These are phyloP conservation scores for Corythornis vintsioides DNA, from an alignment of 2,113 vertebrate species.

Conservation along the genomic window DNA sequence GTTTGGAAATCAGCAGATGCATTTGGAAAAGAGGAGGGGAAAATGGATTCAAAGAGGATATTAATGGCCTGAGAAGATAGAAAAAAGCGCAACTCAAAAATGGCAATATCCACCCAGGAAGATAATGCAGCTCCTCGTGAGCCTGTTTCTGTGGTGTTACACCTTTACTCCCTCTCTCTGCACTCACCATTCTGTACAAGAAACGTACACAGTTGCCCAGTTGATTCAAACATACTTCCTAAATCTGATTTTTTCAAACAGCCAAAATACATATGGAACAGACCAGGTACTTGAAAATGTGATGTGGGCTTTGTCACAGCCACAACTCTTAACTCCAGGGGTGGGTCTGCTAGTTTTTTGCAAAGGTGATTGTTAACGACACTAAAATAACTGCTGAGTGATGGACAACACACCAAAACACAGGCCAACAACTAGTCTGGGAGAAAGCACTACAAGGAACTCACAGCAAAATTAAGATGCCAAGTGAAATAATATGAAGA, in stretches of 20 bases:
- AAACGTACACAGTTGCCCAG: neutral
- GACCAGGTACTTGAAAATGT: neutral
- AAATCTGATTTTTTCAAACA: neutral
- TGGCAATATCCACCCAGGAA: neutral
- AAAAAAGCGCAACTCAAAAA: neutral
- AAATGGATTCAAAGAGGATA: neutral
- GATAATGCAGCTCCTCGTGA: neutral
- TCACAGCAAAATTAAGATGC: neutral
- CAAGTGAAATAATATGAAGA: neutral
- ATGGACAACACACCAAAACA: neutral
- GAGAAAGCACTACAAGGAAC: neutral
- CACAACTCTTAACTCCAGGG: neutral
- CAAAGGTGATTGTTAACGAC: neutral
- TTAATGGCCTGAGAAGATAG: neutral
- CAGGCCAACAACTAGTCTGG: rapidly evolving
- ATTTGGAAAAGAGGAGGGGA: neutral
- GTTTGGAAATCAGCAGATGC: neutral
- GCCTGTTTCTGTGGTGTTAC: neutral
- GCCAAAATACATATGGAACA: neutral
- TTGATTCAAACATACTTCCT: neutral
- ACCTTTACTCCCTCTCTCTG: neutral
- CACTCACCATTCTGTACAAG: neutral
- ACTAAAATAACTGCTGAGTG: neutral
- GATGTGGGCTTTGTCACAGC: neutral
- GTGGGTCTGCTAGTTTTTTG: neutral